These are phyloP conservation scores for Flexamia atlantica DNA, from an alignment of 2,888 invertebrate genomes.

Conservation along the genomic window DNA sequence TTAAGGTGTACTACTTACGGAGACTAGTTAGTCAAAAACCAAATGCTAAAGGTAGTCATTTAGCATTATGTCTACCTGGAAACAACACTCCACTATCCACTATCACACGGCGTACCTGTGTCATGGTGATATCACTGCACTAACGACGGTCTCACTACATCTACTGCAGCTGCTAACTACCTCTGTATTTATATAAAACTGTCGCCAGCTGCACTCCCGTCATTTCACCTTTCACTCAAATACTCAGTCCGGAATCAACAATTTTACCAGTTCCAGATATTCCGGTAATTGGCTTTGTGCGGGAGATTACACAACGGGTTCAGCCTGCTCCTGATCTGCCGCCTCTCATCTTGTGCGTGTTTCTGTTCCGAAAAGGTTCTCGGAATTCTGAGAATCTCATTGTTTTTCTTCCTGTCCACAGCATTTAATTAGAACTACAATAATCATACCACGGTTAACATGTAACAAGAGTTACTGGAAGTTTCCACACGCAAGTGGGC, in stretches of 20 bases:
- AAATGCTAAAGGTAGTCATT: too few relatives aligned
- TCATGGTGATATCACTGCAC: conserved; percentile 44
- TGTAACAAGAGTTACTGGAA: too few relatives aligned
- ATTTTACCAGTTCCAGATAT: not conserved
- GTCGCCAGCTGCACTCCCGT: conserved; percentile 19
- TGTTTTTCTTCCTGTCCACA: not conserved
- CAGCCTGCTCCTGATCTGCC: not conserved
- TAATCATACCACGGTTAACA: too few relatives aligned
- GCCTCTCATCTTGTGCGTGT: not conserved
- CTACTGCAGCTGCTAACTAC: conserved; percentile 17
- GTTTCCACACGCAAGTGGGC: too few relatives aligned
- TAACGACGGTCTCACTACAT: conserved; percentile 3
- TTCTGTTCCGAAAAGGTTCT: not conserved
- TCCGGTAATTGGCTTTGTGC: conserved; percentile 38
- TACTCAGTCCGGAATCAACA: not conserved
- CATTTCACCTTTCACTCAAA: conserved; percentile 49
- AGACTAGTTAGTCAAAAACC: too few relatives aligned
- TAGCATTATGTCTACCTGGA: too few relatives aligned
- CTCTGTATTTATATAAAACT: conserved; percentile 43
- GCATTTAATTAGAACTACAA: too few relatives aligned
- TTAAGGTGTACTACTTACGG: too few relatives aligned
- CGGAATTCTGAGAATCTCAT: not conserved
- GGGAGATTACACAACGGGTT: not conserved
- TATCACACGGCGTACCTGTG: conserved; percentile 19
- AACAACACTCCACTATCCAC: not conserved